phyloP scores from a whole-genome alignment of 2,113 vertebrate genomes.

The Chauna torquata region DNA sequence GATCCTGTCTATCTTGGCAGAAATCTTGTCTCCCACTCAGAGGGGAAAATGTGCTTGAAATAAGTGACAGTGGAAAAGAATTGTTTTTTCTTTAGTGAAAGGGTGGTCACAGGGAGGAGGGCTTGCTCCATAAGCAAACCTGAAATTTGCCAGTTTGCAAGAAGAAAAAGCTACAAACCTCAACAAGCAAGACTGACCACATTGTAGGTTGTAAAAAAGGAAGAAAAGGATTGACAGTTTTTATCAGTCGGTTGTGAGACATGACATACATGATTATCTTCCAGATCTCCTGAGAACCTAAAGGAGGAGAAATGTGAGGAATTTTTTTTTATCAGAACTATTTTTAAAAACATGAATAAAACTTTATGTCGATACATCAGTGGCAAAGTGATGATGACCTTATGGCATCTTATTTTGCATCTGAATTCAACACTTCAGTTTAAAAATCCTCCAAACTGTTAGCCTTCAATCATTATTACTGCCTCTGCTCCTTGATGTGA shows the following conservation, averaged over 20 bases:
- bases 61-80: background rate
- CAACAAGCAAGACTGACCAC: background rate
- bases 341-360: background rate
- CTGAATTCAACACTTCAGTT: background rate
- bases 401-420: background rate
- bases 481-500: accelerated
- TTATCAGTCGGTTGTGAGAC: background rate
- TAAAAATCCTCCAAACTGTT: background rate
- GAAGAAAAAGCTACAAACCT: background rate
- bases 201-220: background rate
- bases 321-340: background rate
- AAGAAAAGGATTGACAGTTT: too few relatives aligned
- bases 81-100: background rate
- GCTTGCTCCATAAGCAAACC: background rate
- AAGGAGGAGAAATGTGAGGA: background rate
- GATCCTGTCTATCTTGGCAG: background rate
- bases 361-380: background rate
- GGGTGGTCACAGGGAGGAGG: background rate
- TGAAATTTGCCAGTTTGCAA: background rate
- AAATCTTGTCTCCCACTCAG: background rate
- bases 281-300: background rate
- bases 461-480: too few relatives aligned
- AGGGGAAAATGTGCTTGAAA: background rate
- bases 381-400: background rate
- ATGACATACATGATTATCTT: background rate